These are phyloP conservation scores for Corapipo altera DNA, from an alignment of 2,113 vertebrate genomes.

Conservation along the genomic window DNA sequence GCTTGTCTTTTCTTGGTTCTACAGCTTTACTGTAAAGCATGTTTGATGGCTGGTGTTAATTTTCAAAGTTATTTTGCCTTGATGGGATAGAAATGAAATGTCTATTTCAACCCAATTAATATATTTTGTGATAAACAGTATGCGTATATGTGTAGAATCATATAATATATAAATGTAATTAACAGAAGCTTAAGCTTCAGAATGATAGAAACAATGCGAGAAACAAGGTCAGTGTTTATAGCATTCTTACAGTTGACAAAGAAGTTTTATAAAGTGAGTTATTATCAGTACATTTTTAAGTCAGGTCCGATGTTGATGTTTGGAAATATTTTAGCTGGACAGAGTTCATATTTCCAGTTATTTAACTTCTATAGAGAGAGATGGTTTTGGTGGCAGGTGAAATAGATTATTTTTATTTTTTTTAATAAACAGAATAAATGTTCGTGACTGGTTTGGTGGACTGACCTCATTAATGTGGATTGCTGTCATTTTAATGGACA, in stretches of 20 bases:
- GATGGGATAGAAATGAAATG: neutral
- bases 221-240: neutral
- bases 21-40: neutral
- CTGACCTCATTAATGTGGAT: neutral
- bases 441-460: neutral
- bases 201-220: neutral
- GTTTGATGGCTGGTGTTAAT: neutral
- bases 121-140: neutral
- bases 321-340: neutral
- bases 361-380: neutral
- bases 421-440: neutral
- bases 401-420: neutral
- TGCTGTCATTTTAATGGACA: neutral
- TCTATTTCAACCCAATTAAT: neutral
- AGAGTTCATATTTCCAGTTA: neutral
- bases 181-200: neutral
- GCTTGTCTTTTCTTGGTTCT: neutral
- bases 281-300: neutral
- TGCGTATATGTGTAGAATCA: neutral
- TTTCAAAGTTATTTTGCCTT: neutral
- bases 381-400: neutral
- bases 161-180: neutral
- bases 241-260: neutral
- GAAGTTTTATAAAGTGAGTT: neutral
- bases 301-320: neutral